Evolutionary conservation across 2,113 vertebrate species (phyloP).

Genomic region (Agapornis roseicollis): DNA sequence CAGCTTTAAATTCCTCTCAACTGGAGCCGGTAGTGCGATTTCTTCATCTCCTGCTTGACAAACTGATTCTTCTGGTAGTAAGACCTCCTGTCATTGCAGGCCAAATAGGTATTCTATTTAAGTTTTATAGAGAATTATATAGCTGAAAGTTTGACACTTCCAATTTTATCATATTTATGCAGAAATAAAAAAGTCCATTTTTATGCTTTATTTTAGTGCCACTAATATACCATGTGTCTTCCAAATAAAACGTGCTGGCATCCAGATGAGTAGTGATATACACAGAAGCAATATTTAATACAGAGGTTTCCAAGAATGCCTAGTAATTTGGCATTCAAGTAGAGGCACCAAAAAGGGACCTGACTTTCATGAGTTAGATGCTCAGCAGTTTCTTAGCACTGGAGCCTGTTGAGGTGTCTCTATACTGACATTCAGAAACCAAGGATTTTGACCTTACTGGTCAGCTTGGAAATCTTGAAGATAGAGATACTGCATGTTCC

Average conservation of each 20-base stretch:
- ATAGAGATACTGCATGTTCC: not conserved
- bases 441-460: not conserved
- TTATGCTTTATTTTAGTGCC: slow-evolving; percentile 36
- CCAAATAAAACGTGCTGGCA: slow-evolving; percentile 49
- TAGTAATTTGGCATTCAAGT: not conserved
- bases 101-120: slow-evolving; percentile 90
- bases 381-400: not conserved
- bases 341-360: not conserved
- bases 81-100: slow-evolving; percentile 96
- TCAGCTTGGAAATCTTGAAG: not conserved
- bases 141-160: slow-evolving; percentile 42
- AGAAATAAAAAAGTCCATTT: slow-evolving; percentile 31
- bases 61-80: slow-evolving; percentile 94
- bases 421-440: not conserved
- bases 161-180: slow-evolving; percentile 51
- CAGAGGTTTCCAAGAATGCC: not conserved
- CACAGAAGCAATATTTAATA: not conserved
- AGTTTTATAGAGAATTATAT: slow-evolving; percentile 54
- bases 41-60: slow-evolving; percentile 97
- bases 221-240: slow-evolving; percentile 1
- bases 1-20: slow-evolving; percentile 90
- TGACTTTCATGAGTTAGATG: not conserved
- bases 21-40: slow-evolving; percentile 96
- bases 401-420: not conserved
- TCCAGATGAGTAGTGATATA: not conserved